phyloP scores from a whole-genome alignment of 2,797 vertebrate species.

The Myripristis murdjan region DNA sequence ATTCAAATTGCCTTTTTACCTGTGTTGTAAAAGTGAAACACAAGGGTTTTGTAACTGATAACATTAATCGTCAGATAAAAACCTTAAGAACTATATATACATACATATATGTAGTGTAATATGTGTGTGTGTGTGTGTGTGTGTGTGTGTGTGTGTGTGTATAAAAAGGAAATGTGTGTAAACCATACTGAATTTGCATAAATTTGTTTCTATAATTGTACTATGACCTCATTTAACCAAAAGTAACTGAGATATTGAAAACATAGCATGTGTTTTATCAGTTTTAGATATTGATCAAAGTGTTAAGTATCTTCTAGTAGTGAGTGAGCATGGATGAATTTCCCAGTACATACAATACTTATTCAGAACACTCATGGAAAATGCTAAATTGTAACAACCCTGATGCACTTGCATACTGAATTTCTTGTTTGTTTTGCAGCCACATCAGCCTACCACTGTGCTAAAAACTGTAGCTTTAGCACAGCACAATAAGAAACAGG shows the following conservation, averaged over 20 bases:
- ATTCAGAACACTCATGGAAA: background rate
- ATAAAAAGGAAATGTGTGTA: constrained; percentile 9
- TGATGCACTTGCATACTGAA: background rate
- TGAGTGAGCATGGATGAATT: too few relatives aligned
- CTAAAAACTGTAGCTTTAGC: background rate
- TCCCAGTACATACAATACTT: background rate
- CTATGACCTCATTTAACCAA: too few relatives aligned
- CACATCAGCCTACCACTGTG: background rate
- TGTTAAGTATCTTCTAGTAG: too few relatives aligned
- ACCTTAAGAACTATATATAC: too few relatives aligned
- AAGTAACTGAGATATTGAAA: too few relatives aligned
- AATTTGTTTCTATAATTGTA: too few relatives aligned
- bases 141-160: too few relatives aligned
- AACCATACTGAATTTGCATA: constrained; percentile 1
- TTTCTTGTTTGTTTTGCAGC: background rate
- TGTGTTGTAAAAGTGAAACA: constrained; percentile 39
- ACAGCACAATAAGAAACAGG: constrained; percentile 36
- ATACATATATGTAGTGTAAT: too few relatives aligned
- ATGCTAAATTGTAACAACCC: background rate
- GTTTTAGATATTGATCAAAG: background rate
- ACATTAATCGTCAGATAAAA: constrained; percentile 19
- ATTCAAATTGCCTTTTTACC: constrained; percentile 82
- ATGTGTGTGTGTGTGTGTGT: too few relatives aligned
- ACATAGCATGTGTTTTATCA: too few relatives aligned
- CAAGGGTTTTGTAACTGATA: constrained; percentile 21